Conservation (phyloP, 2,888 invertebrate genomes). For the Stramonita haemastoma region DNA sequence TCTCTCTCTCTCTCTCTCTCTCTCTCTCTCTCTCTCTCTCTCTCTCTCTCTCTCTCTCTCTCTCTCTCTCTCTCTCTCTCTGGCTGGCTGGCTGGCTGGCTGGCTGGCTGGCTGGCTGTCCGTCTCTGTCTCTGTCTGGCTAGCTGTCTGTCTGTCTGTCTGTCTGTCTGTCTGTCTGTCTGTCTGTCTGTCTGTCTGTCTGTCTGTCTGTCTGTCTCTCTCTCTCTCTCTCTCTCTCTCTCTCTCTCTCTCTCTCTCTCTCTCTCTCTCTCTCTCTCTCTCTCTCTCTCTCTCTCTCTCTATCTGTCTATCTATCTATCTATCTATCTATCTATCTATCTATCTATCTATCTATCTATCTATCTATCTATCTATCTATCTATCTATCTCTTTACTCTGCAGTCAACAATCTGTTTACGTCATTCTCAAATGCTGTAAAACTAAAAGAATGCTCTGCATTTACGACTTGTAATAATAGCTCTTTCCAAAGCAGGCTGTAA, state of each 20-base stretch:
- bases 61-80: not conserved
- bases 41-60: not conserved
- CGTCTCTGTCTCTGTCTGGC: not conserved
- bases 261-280: not conserved
- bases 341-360: no score
- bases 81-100: not conserved
- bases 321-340: no score
- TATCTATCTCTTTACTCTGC: no score
- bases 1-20: constrained; percentile 24
- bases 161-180: not conserved
- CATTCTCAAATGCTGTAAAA: no score
- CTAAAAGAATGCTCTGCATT: no score
- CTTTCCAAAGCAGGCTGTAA: no score
- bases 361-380: no score
- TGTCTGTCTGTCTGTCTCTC: not conserved
- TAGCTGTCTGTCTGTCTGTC: not conserved
- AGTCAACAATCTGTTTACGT: no score
- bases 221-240: not conserved
- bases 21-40: constrained; percentile 20
- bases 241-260: not conserved
- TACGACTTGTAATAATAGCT: no score
- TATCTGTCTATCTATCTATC: no score
- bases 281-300: no score
- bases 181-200: not conserved
- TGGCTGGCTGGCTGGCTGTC: not conserved